Percentiles rank a stretch among this genome's conserved stretches.
Conservation (phyloP, 2,113 vertebrate genomes). For the Microtus ochrogaster region DNA sequence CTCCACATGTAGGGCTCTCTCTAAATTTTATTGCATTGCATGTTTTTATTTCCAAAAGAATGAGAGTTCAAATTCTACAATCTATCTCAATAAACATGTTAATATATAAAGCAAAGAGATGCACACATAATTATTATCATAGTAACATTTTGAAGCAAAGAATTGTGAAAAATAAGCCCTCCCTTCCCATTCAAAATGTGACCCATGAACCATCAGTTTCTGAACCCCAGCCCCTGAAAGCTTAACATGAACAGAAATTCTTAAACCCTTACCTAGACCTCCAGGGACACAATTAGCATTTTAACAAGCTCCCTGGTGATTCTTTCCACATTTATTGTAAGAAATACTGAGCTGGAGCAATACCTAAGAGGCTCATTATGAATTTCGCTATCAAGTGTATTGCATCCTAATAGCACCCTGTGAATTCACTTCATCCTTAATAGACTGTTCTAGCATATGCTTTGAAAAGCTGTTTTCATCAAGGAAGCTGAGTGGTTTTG, state of each 20-base stretch:
- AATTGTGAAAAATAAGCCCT: not conserved
- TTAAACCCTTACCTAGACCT: not conserved
- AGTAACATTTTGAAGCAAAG: not conserved
- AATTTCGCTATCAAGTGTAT: not conserved
- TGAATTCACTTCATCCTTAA: conserved; percentile 15
- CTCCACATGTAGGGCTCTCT: not conserved
- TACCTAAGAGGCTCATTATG: not conserved
- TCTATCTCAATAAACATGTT: conserved; percentile 25
- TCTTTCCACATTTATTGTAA: not conserved
- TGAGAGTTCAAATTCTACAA: not conserved
- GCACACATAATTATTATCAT: not conserved
- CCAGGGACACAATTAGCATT: not conserved
- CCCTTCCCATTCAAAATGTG: not conserved
- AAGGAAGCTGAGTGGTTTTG: not conserved
- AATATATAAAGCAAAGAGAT: conserved; percentile 12
- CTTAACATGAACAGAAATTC: not conserved
- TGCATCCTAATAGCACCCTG: not conserved
- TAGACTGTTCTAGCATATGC: not conserved
- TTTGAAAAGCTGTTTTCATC: conserved; percentile 15
- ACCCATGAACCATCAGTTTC: not conserved
- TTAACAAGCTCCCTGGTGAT: not conserved
- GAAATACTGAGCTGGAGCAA: not conserved
- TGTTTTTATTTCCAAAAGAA: conserved; percentile 22
- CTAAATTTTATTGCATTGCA: not conserved
- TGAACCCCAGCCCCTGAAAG: not conserved